Percentiles rank a stretch among this genome's conserved stretches.
These are phyloP conservation scores for Callopanchax toddi DNA, from an alignment of 2,113 vertebrate species.

Conservation along the genomic window DNA sequence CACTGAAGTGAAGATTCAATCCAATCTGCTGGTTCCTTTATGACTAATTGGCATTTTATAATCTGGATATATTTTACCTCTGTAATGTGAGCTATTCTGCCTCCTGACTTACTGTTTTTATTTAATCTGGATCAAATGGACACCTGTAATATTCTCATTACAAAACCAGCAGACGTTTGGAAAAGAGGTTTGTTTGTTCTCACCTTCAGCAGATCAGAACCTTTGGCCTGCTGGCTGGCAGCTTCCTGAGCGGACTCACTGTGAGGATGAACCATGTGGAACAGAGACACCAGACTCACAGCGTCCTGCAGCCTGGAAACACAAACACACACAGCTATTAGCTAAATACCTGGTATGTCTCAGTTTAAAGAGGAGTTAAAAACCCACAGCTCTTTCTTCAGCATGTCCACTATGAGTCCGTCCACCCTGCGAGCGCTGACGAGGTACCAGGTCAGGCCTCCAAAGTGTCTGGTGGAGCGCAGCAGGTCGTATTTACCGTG, in stretches of 20 bases:
- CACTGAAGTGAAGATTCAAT: too few species aligned
- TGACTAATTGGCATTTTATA: too few species aligned
- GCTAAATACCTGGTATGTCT: neutral
- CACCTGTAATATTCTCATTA: neutral
- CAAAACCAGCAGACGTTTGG: neutral
- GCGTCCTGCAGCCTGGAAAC: constrained; percentile 85
- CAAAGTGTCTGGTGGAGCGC: constrained; percentile 91
- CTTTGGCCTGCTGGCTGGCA: constrained; percentile 77
- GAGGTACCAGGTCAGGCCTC: constrained; percentile 92
- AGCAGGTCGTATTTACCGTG: constrained; percentile 87
- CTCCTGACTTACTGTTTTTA: constrained; percentile 30
- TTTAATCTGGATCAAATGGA: constrained; percentile 23
- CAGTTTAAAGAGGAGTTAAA: neutral
- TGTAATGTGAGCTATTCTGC: constrained; percentile 25
- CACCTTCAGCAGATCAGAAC: constrained; percentile 89
- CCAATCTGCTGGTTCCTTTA: too few species aligned
- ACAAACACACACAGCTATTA: neutral
- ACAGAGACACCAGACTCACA: constrained; percentile 83
- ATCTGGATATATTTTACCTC: too few species aligned
- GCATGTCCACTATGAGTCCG: constrained; percentile 90
- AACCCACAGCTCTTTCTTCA: constrained; percentile 92
- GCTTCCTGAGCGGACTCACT: constrained; percentile 86
- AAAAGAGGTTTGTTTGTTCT: constrained; percentile 10
- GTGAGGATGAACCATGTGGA: constrained; percentile 89
- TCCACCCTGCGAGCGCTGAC: constrained; percentile 84